A percentile compares a stretch with the other conserved stretches of the same genome.
phyloP scores from a whole-genome alignment of 2,113 vertebrate genomes.

The Megalops atlanticus region DNA sequence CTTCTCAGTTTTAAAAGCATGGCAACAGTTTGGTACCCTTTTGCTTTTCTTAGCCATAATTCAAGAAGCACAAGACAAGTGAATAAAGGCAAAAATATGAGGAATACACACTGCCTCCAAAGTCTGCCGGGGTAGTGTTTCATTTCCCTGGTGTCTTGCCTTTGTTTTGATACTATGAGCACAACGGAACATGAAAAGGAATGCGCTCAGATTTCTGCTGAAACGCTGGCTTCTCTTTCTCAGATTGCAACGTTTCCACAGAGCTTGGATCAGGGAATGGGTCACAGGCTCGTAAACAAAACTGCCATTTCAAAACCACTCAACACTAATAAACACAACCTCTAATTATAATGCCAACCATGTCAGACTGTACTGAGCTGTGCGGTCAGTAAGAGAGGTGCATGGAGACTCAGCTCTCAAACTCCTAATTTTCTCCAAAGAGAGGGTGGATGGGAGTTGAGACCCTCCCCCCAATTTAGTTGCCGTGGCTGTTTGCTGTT shows the following conservation, averaged over 20 bases:
- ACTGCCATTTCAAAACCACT: background rate
- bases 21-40: background rate
- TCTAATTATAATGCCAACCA: too few relatives aligned
- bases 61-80: background rate
- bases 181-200: background rate
- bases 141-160: background rate
- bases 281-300: background rate
- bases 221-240: background rate
- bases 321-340: background rate
- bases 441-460: background rate
- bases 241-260: background rate
- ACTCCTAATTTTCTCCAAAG: background rate
- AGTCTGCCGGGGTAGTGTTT: background rate
- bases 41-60: background rate
- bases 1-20: background rate
- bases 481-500: conserved; percentile 21
- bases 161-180: background rate
- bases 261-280: background rate
- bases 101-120: background rate
- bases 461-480: conserved; percentile 11
- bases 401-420: background rate
- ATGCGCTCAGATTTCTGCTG: background rate
- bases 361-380: background rate
- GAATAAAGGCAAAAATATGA: background rate
- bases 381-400: background rate